A percentile compares a stretch with the other conserved stretches of the same genome.
Conservation (phyloP, 2,888 invertebrate species). For the Clunio marinus region DNA sequence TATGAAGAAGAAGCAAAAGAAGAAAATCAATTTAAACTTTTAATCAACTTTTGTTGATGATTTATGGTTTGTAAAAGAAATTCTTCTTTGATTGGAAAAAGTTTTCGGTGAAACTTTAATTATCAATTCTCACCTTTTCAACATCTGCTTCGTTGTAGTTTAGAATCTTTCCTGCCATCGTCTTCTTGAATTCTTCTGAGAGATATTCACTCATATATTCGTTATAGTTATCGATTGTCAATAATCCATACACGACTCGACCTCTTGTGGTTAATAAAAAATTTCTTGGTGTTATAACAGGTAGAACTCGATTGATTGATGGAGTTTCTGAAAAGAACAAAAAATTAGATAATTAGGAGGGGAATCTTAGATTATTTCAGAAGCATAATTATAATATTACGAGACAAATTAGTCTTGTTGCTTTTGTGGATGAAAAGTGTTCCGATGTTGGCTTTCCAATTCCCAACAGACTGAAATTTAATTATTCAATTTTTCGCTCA, state of each 20-base stretch:
- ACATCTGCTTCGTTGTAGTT: slow-evolving; percentile 56
- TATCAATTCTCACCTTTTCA: slow-evolving; percentile 53
- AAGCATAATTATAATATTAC: neutral
- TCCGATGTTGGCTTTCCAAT: neutral
- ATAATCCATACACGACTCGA: slow-evolving; percentile 48
- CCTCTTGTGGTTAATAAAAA: slow-evolving; percentile 56
- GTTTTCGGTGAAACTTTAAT: slow-evolving; percentile 15
- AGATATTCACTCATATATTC: slow-evolving; percentile 41
- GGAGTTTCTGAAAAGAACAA: slow-evolving; percentile 41
- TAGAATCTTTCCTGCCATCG: slow-evolving; percentile 47
- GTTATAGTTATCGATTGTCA: slow-evolving; percentile 29
- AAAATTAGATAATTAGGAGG: too few species aligned
- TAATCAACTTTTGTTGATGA: slow-evolving; percentile 16
- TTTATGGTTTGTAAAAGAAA: too few species aligned
- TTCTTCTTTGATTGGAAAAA: too few species aligned
- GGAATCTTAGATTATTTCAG: neutral
- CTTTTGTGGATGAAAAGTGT: neutral
- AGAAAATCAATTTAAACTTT: neutral
- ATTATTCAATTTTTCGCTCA: neutral
- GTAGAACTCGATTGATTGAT: slow-evolving; percentile 50
- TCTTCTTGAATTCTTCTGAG: slow-evolving; percentile 43
- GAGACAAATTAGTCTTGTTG: neutral
- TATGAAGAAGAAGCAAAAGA: too few species aligned
- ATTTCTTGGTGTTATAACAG: slow-evolving; percentile 55
- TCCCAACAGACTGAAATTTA: neutral